These are phyloP conservation scores for Eubasilissa splendida DNA, from an alignment of 2,888 invertebrate species.

Conservation along the genomic window DNA sequence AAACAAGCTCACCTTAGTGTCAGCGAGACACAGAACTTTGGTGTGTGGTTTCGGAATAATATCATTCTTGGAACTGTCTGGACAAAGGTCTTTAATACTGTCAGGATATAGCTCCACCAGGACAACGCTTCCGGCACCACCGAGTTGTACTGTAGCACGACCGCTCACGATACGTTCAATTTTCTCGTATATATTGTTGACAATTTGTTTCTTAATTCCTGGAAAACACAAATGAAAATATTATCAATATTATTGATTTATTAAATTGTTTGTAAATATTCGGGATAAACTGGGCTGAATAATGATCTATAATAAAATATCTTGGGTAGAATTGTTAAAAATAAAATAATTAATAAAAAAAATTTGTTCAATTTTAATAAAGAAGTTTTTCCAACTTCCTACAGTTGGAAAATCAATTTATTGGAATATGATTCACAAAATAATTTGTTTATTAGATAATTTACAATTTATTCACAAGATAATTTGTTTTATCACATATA, in stretches of 20 bases:
- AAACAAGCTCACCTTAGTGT: slow-evolving; percentile 70
- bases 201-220: slow-evolving; percentile 75
- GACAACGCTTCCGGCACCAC: slow-evolving; percentile 75
- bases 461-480: too few species aligned
- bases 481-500: too few species aligned
- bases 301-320: too few species aligned
- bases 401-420: too few species aligned
- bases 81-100: slow-evolving; percentile 71
- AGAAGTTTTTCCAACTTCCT: too few species aligned
- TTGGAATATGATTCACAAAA: too few species aligned
- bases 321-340: too few species aligned
- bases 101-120: slow-evolving; percentile 78
- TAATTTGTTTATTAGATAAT: too few species aligned
- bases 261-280: too few species aligned
- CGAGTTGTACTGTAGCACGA: slow-evolving; percentile 70
- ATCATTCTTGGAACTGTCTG: slow-evolving; percentile 67
- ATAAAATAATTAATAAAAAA: too few species aligned
- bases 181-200: slow-evolving; percentile 73
- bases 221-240: slow-evolving; percentile 59
- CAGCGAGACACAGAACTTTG: slow-evolving; percentile 78
- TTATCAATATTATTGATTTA: background rate
- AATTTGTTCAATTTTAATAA: too few species aligned
- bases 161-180: slow-evolving; percentile 70
- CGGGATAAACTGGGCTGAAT: too few species aligned
- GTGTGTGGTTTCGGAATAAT: slow-evolving; percentile 73